phyloP scores from a whole-genome alignment of 2,797 vertebrate genomes.

The Varecia variegata region DNA sequence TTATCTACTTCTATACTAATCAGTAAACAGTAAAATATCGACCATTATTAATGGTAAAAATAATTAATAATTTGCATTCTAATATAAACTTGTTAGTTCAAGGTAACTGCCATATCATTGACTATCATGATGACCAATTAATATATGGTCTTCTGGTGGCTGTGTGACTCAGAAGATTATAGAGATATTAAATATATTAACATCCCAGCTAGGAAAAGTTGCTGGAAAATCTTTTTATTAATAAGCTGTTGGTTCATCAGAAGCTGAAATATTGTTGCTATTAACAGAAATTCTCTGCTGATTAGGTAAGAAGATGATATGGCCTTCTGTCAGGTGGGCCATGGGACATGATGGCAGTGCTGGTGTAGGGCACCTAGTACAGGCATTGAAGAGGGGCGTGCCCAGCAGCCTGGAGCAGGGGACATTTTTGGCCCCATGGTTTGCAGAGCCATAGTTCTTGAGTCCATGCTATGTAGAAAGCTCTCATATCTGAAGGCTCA shows the following conservation, averaged over 20 bases:
- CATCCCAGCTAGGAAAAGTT: not conserved
- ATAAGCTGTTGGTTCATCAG: not conserved
- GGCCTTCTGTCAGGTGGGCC: not conserved
- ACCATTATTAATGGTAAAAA: not conserved
- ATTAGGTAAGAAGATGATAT: not conserved
- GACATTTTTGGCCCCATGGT: no score
- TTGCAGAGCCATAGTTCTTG: not conserved
- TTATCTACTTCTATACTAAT: not conserved
- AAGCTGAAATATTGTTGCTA: not conserved
- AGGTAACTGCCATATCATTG: not conserved
- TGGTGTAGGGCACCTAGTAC: not conserved
- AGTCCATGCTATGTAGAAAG: not conserved
- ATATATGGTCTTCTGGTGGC: not conserved
- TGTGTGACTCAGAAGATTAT: not conserved
- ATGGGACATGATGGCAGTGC: not conserved
- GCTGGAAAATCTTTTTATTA: slow-evolving; percentile 1
- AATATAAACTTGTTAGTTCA: not conserved
- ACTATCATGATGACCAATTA: not conserved
- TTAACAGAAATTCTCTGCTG: not conserved
- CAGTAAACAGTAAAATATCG: not conserved
- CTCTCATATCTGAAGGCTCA: not conserved
- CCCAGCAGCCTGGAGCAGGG: not conserved
- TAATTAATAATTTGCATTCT: not conserved
- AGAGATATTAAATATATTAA: not conserved
- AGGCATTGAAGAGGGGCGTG: not conserved